Evolutionary conservation across 2,797 vertebrate species (phyloP), one percentile per base, ranked within the genome.

Genomic region (Mormyrus hasselquistii): DNA sequence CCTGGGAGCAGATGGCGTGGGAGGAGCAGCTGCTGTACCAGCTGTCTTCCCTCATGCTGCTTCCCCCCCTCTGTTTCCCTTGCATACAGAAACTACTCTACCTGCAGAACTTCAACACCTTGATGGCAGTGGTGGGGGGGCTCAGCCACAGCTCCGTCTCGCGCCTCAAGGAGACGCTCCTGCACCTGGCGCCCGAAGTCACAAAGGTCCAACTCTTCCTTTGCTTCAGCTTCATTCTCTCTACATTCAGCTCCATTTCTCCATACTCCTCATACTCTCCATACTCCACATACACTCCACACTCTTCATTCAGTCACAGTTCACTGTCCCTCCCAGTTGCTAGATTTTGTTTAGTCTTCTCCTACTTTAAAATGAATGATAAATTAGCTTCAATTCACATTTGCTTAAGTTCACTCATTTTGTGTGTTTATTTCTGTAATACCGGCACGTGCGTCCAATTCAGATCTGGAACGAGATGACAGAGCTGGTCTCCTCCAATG

Each of bases 401-500:
- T 79, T 79, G 73, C 69, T 76, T 41, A 41, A 69, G 38, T 82
- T 82, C 8, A 0, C 47, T 22, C 9, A 49, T 50, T 84, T 50
- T 50, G n/a, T 83, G 9, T 83, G 19, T 83, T 34, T 34, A 19
- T 50, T 12, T 47, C 14, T 83, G 44, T 50, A 44, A 22, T 83
- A 83, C 47, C 41, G 2, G 34, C 69, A 19, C 6, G 1, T 19
- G 5, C 6, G 2, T 44, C 73, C 38, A 79, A 41, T 41, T 79
- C 95, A 99, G 98, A 97, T 97, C 90, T 99, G 98, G 98, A 97
- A 96, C 0, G 98, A 99, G 95, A 99, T 99, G 98, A 99, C 96
- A 0, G 98, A 99, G 91, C 94, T 99, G 92, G 98, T 99, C 90
- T 98, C 98, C 82, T 99, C 98, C 91, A 98, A 97, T 88, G 97